Evolutionary conservation across 2,888 invertebrate species (phyloP).

Genomic region (Sarcophaga carnaria): DNA sequence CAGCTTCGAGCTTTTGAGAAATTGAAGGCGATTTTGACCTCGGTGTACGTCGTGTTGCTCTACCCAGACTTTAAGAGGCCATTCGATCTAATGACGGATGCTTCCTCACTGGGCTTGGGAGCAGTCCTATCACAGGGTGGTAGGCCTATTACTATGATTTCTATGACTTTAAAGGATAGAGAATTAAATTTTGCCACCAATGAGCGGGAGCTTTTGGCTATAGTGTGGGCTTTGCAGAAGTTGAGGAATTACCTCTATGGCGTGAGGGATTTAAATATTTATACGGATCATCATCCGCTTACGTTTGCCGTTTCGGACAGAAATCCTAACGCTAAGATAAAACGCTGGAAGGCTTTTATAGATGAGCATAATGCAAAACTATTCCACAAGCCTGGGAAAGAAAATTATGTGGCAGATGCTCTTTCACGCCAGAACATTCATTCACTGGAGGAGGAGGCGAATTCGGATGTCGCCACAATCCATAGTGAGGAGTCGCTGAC

Average conservation of each 20-base stretch:
- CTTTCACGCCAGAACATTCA: conserved; percentile 59
- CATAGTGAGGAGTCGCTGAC: conserved; percentile 65
- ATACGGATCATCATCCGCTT: conserved; percentile 66
- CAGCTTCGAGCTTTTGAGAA: conserved; percentile 62
- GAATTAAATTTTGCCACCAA: conserved; percentile 49
- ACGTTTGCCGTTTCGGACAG: conserved; percentile 68
- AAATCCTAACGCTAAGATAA: conserved; percentile 63
- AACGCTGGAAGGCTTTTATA: conserved; percentile 34
- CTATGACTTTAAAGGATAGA: conserved; percentile 20
- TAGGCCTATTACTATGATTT: conserved; percentile 38
- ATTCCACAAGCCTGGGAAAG: conserved; percentile 57
- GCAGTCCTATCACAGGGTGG: conserved; percentile 52
- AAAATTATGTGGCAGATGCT: conserved; percentile 60
- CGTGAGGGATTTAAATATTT: conserved; percentile 69
- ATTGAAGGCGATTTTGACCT: conserved; percentile 50
- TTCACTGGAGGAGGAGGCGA: conserved; percentile 45
- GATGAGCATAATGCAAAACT: conserved; percentile 45
- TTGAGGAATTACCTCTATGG: conserved; percentile 78
- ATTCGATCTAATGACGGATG: conserved; percentile 65
- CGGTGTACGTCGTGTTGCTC: conserved; percentile 54
- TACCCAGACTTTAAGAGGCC: conserved; percentile 66
- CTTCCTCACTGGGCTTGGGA: conserved; percentile 37
- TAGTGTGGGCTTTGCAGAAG: conserved; percentile 77
- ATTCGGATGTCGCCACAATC: conserved; percentile 36
- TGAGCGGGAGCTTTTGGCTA: conserved; percentile 75